Evolutionary conservation across 2,888 invertebrate genomes (phyloP).

Genomic region (Terebella lapidaria): DNA sequence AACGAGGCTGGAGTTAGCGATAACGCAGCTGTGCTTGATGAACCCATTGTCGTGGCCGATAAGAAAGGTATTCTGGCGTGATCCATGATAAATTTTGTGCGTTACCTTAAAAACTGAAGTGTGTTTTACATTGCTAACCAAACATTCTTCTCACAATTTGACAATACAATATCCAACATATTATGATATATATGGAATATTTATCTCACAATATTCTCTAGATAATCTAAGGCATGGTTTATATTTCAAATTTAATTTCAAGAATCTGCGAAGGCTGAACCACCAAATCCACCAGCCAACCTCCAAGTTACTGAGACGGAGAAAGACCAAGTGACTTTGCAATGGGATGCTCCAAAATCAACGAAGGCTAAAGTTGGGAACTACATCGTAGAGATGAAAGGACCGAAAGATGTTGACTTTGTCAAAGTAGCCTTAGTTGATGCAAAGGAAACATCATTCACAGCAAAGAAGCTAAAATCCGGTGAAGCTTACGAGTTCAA

Average conservation of each 20-base stretch:
- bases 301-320: conserved; percentile 7
- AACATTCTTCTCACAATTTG: too few relatives aligned
- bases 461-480: conserved; percentile 2
- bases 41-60: too few relatives aligned
- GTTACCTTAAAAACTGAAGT: too few relatives aligned
- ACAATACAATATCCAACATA: too few relatives aligned
- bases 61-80: too few relatives aligned
- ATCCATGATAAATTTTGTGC: too few relatives aligned
- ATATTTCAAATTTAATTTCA: too few relatives aligned
- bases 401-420: conserved; percentile 1
- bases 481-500: conserved; percentile 68
- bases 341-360: conserved; percentile 14
- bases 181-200: too few relatives aligned
- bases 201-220: too few relatives aligned
- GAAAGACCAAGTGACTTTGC: conserved; percentile 3
- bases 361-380: not conserved
- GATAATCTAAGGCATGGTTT: too few relatives aligned
- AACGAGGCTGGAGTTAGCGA: conserved; percentile 68
- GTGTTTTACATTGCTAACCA: too few relatives aligned
- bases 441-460: conserved; percentile 27
- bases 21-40: conserved; percentile 62
- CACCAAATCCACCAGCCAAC: conserved; percentile 8
- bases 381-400: conserved; percentile 9
- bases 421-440: conserved; percentile 14
- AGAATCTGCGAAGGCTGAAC: not conserved